Evolutionary conservation across 2,113 vertebrate species (phyloP), one percentile per base, ranked within the genome.

Genomic region (Daubentonia madagascariensis): DNA sequence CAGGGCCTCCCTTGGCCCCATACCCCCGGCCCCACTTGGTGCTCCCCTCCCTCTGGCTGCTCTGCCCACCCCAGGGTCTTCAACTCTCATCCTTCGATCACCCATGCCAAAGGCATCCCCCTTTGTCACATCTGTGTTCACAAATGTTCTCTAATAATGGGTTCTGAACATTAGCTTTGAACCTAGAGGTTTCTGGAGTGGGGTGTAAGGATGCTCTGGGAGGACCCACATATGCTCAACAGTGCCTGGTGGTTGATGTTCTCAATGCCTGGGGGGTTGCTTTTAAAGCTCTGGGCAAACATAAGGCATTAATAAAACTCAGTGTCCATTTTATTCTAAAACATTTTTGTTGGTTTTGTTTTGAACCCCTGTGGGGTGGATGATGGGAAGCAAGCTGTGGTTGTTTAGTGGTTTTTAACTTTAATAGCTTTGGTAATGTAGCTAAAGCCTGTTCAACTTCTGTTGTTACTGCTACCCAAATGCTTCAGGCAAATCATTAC

Each of bases 381-480:
- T 93, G 89, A 96, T 89, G 45, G 89, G 90, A 93, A 65, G 63
- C 96, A 75, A 94, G 63, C 97, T 87, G 94, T 68, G 95, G 92
- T 61, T 32, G 84, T 85, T 96, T 57, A 63, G 84, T 85, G 87
- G 92, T 84, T 90, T 97, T 95, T 90, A 92, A 90, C 97, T 80
- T 85, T 90, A 94, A 94, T 95, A 48, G 95, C 95, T 79, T 87
- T 85, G 70, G 83, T 93, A 96, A 94, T 73, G 65, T 50, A 86
- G 92, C 95, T 96, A 30, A 93, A 67, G 79, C 86, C 52, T 81
- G 70, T 83, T 87, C 75, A 67, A 6, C 43, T 78, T 96, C 84
- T 22, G 11, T 18, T 40, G 61, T 37, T 92, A 16, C 23, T 45
- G 45, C 50, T 63, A n/a, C 63, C 67, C 73, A 8, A 13, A 52